Conservation (phyloP, 2,113 vertebrate species). For the Brachyhypopomus gauderio region DNA sequence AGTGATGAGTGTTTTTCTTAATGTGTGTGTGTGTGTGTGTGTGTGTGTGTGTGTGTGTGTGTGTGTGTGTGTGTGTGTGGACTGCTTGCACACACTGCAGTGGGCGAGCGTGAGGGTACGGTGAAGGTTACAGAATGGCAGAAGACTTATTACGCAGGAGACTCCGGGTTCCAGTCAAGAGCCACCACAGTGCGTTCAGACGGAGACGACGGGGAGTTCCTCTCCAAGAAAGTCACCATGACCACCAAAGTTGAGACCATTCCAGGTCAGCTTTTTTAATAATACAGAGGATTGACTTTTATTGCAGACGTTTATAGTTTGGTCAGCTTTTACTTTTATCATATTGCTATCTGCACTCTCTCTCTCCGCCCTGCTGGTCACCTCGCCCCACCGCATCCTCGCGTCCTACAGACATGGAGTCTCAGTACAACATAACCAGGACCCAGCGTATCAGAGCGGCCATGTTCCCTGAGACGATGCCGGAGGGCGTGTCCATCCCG, state of each 20-base stretch:
- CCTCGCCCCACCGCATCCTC: too few relatives aligned
- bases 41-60: too few relatives aligned
- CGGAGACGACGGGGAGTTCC: constrained; percentile 71
- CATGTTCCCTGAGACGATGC: constrained; percentile 88
- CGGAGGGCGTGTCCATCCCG: constrained; percentile 76
- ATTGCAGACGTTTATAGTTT: background rate
- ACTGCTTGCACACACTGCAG: too few relatives aligned
- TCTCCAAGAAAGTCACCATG: constrained; percentile 80
- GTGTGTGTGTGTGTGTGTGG: too few relatives aligned
- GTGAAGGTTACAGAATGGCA: constrained; percentile 91
- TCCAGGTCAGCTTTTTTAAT: constrained; percentile 53
- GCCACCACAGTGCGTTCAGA: constrained; percentile 86
- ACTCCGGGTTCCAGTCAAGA: constrained; percentile 93
- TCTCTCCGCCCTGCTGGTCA: too few relatives aligned
- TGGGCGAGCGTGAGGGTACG: constrained; percentile 61
- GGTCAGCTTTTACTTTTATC: background rate
- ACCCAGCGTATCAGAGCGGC: constrained; percentile 86
- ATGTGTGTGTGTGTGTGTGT: constrained; percentile 3
- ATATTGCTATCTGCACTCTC: background rate
- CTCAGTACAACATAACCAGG: constrained; percentile 82
- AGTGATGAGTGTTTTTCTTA: background rate
- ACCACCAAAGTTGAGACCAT: constrained; percentile 75
- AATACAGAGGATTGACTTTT: background rate
- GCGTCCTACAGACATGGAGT: constrained; percentile 74
- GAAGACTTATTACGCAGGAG: constrained; percentile 77